phyloP scores from a whole-genome alignment of 2,888 invertebrate genomes.

The Dynastes maya region DNA sequence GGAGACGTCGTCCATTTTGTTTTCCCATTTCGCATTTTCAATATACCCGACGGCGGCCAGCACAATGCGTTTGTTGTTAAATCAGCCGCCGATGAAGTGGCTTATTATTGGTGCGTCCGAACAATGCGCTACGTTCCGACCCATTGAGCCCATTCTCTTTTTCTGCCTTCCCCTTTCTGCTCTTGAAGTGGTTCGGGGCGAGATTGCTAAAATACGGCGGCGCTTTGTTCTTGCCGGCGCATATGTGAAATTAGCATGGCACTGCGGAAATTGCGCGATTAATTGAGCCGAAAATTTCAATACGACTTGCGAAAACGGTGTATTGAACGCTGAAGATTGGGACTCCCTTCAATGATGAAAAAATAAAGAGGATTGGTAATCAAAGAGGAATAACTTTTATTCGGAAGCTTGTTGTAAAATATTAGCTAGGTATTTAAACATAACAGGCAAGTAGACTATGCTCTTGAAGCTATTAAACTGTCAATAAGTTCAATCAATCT shows the following conservation, averaged over 20 bases:
- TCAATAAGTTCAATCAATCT: too few relatives aligned
- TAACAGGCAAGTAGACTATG: too few relatives aligned
- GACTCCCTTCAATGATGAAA: too few relatives aligned
- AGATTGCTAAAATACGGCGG: constrained; percentile 38
- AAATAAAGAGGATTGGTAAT: too few relatives aligned
- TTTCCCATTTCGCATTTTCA: constrained; percentile 14
- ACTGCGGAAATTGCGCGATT: constrained; percentile 42
- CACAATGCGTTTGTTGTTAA: constrained; percentile 51
- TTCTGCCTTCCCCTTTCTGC: background rate
- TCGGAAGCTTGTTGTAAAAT: too few relatives aligned
- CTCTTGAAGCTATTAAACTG: too few relatives aligned
- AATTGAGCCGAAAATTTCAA: constrained; percentile 44
- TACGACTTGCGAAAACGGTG: background rate
- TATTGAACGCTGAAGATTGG: too few relatives aligned
- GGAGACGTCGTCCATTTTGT: constrained; percentile 15
- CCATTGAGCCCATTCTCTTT: constrained; percentile 46
- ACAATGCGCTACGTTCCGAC: constrained; percentile 45
- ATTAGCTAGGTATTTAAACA: too few relatives aligned
- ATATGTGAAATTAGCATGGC: constrained; percentile 49
- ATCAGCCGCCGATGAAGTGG: constrained; percentile 54
- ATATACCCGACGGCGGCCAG: background rate
- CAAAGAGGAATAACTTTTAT: too few relatives aligned
- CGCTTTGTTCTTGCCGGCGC: constrained; percentile 48
- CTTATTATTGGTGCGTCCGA: constrained; percentile 49
- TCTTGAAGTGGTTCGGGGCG: background rate